Percentiles rank a stretch among this genome's conserved stretches.
Evolutionary conservation across 2,888 invertebrate species (phyloP).

Genomic region (Pterostichus madidus): DNA sequence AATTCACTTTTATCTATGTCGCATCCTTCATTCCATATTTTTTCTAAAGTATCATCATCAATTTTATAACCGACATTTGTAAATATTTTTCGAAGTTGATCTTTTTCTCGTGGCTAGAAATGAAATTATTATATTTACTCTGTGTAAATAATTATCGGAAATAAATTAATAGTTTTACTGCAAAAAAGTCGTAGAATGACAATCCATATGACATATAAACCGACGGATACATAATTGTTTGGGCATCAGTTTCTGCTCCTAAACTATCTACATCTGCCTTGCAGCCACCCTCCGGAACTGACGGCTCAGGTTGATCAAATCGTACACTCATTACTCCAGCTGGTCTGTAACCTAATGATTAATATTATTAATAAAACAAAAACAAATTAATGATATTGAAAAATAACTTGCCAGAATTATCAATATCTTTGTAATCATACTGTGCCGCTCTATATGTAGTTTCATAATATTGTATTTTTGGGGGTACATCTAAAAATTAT

Average conservation of each 20-base stretch:
- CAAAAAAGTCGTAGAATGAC: constrained; percentile 75
- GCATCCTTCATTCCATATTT: constrained; percentile 79
- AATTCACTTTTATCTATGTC: constrained; percentile 78
- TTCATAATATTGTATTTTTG: constrained; percentile 72
- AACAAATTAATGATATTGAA: constrained; percentile 3
- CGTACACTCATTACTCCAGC: constrained; percentile 73
- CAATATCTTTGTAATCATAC: constrained; percentile 73
- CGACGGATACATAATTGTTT: constrained; percentile 76
- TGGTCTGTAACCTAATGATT: constrained; percentile 33
- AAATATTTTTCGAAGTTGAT: constrained; percentile 78
- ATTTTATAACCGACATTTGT: constrained; percentile 79
- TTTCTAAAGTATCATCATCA: constrained; percentile 77
- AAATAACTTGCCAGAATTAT: constrained; percentile 72
- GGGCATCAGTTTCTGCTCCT: constrained; percentile 74
- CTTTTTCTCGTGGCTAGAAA: constrained; percentile 73
- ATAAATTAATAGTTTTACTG: constrained; percentile 70
- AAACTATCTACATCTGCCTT: constrained; percentile 73
- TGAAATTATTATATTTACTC: constrained; percentile 20
- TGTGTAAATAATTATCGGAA: background rate
- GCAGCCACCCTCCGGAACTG: constrained; percentile 71
- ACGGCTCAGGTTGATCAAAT: constrained; percentile 71
- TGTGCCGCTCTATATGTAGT: constrained; percentile 72
- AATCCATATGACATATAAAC: constrained; percentile 76
- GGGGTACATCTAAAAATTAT: constrained; percentile 72
- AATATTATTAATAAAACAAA: background rate